Conservation (phyloP, 2,888 invertebrate genomes). For the Invenusta paracnida region DNA sequence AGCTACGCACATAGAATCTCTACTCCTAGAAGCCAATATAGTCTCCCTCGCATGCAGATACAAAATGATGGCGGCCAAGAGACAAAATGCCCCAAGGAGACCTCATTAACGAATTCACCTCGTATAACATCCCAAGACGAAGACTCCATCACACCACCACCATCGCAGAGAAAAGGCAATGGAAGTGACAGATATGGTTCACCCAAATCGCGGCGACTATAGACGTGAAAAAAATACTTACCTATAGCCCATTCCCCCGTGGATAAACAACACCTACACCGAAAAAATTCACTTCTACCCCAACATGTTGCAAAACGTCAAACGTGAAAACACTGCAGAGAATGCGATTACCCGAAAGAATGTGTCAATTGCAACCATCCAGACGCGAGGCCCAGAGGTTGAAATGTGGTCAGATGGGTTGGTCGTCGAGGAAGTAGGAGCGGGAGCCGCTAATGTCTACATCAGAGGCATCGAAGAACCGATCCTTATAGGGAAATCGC, state of each 20-base stretch:
- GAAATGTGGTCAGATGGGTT: neutral
- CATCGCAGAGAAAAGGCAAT: neutral
- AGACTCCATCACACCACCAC: no score
- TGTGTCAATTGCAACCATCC: neutral
- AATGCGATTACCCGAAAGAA: neutral
- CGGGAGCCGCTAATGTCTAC: neutral
- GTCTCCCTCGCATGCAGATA: neutral
- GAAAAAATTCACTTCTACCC: neutral
- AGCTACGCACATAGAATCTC: neutral
- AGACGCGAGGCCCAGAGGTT: neutral
- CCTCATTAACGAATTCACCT: neutral
- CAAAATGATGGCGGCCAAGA: neutral
- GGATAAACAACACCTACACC: neutral
- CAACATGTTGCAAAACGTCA: neutral
- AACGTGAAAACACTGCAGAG: neutral
- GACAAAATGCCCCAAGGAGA: neutral
- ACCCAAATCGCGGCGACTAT: neutral
- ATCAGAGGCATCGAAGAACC: neutral
- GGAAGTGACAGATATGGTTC: neutral
- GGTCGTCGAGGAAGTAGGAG: neutral
- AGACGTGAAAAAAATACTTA: neutral
- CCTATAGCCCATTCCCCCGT: neutral
- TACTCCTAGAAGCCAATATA: neutral
- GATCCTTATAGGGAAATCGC: neutral
- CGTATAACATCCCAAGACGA: neutral